phyloP scores from a whole-genome alignment of 1,140 invertebrate species.

The Chlorops oryzae region DNA sequence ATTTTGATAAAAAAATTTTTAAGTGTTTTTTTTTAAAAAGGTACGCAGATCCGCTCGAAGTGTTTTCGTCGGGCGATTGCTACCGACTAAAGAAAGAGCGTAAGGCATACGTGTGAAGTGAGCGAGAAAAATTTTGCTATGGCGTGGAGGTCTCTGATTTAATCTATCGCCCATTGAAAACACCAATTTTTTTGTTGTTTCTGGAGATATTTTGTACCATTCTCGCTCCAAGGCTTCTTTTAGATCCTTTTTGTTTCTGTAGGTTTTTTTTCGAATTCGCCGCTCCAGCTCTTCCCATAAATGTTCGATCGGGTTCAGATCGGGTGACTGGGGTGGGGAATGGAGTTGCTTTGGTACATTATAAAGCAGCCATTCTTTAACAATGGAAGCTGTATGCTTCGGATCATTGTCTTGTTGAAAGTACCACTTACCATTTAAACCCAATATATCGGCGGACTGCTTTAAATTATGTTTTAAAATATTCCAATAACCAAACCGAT shows the following conservation, averaged over 20 bases:
- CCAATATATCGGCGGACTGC: slow-evolving; percentile 23
- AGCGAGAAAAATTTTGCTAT: too few relatives aligned
- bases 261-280: neutral
- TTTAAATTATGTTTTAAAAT: slow-evolving; percentile 4
- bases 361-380: neutral
- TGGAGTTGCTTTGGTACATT: neutral
- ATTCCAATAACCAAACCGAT: slow-evolving; percentile 6
- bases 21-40: too few relatives aligned
- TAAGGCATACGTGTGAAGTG: too few relatives aligned
- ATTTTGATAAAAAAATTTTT: too few relatives aligned
- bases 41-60: too few relatives aligned
- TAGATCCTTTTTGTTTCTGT: neutral
- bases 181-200: too few relatives aligned
- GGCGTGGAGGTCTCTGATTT: too few relatives aligned
- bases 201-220: slow-evolving; percentile 2
- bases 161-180: too few relatives aligned
- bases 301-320: neutral
- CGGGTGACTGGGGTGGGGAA: neutral
- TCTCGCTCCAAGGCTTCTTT: neutral
- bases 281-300: slow-evolving; percentile 2
- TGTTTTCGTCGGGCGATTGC: too few relatives aligned
- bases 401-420: slow-evolving; percentile 5
- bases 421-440: neutral
- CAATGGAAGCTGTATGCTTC: neutral
- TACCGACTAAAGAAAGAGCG: too few relatives aligned